Evolutionary conservation across 2,797 vertebrate species (phyloP).

Genomic region (Carapus acus): DNA sequence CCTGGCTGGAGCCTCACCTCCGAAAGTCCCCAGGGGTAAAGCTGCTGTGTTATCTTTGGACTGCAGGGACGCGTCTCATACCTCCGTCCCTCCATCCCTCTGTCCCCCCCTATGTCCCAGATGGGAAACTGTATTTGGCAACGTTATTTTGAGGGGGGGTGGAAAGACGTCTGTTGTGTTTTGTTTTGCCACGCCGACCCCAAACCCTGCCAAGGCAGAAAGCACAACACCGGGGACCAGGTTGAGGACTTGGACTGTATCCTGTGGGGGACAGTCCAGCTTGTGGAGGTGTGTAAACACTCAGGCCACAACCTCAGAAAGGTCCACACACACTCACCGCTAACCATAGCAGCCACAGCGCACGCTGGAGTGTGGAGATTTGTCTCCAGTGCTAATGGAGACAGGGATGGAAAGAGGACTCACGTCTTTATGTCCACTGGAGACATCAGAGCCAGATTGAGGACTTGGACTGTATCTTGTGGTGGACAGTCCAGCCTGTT

Average conservation of each 20-base stretch:
- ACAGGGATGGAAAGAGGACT: too few relatives aligned
- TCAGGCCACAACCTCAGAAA: too few relatives aligned
- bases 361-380: too few relatives aligned
- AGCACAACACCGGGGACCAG: slow-evolving; percentile 19
- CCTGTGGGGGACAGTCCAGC: not conserved
- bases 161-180: slow-evolving; percentile 20
- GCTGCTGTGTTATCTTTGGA: slow-evolving; percentile 61
- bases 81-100: slow-evolving; percentile 17
- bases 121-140: slow-evolving; percentile 53
- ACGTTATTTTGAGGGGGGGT: slow-evolving; percentile 30
- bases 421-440: too few relatives aligned
- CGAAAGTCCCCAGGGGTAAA: slow-evolving; percentile 33
- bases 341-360: too few relatives aligned
- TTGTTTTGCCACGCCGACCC: slow-evolving; percentile 23
- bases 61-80: slow-evolving; percentile 45
- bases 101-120: too few relatives aligned
- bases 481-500: not conserved
- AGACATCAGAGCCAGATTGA: too few relatives aligned
- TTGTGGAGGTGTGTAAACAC: too few relatives aligned
- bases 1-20: slow-evolving; percentile 50
- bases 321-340: too few relatives aligned
- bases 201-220: slow-evolving; percentile 23
- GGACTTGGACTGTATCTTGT: not conserved
- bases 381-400: too few relatives aligned
- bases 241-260: not conserved